A percentile compares a stretch with the other conserved stretches of the same genome.
These are phyloP conservation scores for Nephotettix cincticeps DNA, from an alignment of 1,140 invertebrate species.

Conservation along the genomic window DNA sequence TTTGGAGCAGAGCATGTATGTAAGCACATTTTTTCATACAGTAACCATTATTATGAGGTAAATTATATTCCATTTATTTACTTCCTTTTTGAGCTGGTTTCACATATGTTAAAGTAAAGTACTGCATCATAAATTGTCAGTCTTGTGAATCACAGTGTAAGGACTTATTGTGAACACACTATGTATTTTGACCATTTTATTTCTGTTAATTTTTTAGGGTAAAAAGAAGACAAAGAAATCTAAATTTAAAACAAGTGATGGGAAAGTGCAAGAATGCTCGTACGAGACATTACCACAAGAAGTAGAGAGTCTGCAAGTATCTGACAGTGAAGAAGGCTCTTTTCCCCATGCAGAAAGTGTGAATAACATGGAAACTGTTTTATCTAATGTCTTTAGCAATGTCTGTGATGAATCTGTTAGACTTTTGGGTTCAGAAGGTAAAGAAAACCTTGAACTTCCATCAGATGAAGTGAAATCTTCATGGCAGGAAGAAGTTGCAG, in stretches of 20 bases:
- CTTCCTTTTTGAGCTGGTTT: too few species aligned
- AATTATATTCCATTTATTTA: too few species aligned
- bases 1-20: too few species aligned
- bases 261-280: background rate
- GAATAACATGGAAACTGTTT: conserved; percentile 28
- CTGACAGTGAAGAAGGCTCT: background rate
- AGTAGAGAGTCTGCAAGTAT: conserved; percentile 18
- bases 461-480: background rate
- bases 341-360: conserved; percentile 16
- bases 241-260: conserved; percentile 15
- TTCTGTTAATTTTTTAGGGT: too few species aligned
- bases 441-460: background rate
- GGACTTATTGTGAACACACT: too few species aligned
- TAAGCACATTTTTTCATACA: too few species aligned
- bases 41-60: too few species aligned
- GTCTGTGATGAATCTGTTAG: background rate
- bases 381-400: conserved; percentile 31
- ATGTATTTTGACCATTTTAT: too few species aligned
- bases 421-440: conserved; percentile 2
- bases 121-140: too few species aligned
- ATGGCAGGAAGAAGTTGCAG: background rate
- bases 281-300: conserved; percentile 13
- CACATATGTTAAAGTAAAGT: too few species aligned
- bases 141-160: too few species aligned
- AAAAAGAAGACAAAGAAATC: conserved; percentile 29